Base-by-base conservation (phyloP, 2,797 vertebrate genomes). In the Macrochelys suwanniensis region DNA sequence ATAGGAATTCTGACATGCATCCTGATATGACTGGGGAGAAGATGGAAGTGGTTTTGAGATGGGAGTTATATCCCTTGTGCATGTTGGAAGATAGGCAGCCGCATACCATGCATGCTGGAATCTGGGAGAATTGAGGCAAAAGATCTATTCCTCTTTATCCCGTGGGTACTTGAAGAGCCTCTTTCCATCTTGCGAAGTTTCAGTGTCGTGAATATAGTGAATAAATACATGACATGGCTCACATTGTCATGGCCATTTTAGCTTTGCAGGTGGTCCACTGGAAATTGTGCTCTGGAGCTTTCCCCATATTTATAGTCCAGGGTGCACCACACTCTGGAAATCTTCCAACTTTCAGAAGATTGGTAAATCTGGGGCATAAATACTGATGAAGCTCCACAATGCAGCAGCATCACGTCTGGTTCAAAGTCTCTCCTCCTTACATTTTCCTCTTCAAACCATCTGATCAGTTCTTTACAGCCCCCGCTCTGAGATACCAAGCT, bases 201-300 rank as follows among this genome's bases (percentile, higher is more conserved):
- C 4, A 0, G 13, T 65, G 37, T 88, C 25, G 47, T n/a, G 1
- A 23, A 49, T 19, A 31, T 45, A 82, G 17, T 11, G 50, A 87
- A 42, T 6, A 91, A 85, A 77, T 2, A 71, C 1, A 0, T 0
- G 1, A 6, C 76, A 5, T 21, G 33, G 61, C 61, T 68, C 19
- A 37, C 17, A 17, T 19, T 68, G 61, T 19, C 61, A 68, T 17
- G n/a, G 33, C 61, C 61, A 68, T 23, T 90, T 82, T 54, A 54
- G 80, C 86, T 95, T 57, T 71, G 84, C 45, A 45, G 61, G 7
- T 21, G 12, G 68, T 85, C 65, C 25, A 37, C 5, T 95, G 25
- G 87, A 1, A 51, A 42, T n/a, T 37, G 6, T 19, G 53, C 28
- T 28, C 1, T 82, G 7, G 53, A 89, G 54, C 47, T 51, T 17